These are phyloP conservation scores for Macaria liturata DNA, from an alignment of 2,888 invertebrate genomes.

Conservation along the genomic window DNA sequence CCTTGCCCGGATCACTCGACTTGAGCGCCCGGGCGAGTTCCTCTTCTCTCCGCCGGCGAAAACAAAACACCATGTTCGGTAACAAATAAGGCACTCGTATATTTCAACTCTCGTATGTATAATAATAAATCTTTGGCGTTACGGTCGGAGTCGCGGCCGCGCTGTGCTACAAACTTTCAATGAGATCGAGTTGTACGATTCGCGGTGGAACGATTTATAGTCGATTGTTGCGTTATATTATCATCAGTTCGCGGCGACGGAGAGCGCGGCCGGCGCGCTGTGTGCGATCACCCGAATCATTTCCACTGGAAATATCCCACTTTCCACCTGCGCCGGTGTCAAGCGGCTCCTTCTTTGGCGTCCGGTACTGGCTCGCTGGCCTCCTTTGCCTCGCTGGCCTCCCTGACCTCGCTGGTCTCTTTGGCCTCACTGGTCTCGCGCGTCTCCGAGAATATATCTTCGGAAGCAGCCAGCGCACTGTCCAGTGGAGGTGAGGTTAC, in stretches of 20 bases:
- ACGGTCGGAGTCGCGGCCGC: slow-evolving; percentile 29
- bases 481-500: no score
- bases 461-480: slow-evolving; percentile 27
- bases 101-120: slow-evolving; percentile 72
- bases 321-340: slow-evolving; percentile 61
- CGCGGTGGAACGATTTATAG: no score
- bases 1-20: slow-evolving; percentile 91
- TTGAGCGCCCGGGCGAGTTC: slow-evolving; percentile 90
- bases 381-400: slow-evolving; percentile 28
- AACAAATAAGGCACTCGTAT: slow-evolving; percentile 83
- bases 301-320: slow-evolving; percentile 73
- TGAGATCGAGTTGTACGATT: no score
- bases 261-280: slow-evolving; percentile 29
- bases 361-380: slow-evolving; percentile 35
- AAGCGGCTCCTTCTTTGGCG: slow-evolving; percentile 55
- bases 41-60: slow-evolving; percentile 68
- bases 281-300: slow-evolving; percentile 75
- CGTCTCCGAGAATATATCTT: slow-evolving; percentile 53
- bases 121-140: slow-evolving; percentile 78
- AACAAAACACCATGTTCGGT: slow-evolving; percentile 75
- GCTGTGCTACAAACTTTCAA: slow-evolving; percentile 11
- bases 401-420: slow-evolving; percentile 29
- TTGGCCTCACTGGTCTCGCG: slow-evolving; percentile 26
- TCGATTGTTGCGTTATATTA: no score
- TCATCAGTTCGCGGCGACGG: background rate